Percentiles rank a stretch among this genome's conserved stretches.
Conservation (phyloP, 1,140 invertebrate species). For the Babylonia areolata region DNA sequence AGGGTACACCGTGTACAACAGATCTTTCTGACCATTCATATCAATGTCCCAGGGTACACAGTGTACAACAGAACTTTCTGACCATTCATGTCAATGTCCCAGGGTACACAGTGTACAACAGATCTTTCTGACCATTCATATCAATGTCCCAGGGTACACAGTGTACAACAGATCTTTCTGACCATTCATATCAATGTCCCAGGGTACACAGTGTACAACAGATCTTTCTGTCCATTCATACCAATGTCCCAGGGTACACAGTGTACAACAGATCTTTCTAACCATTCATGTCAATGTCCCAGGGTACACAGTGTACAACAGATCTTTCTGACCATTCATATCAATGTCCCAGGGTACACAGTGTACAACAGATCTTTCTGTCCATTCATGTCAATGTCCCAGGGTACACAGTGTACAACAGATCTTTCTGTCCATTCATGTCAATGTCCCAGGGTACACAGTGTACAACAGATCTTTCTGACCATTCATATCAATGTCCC, state of each 20-base stretch:
- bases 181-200: not conserved
- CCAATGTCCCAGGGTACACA: slow-evolving; percentile 29
- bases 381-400: not conserved
- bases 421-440: not conserved
- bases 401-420: slow-evolving; percentile 43
- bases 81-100: not conserved
- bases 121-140: not conserved
- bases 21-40: not conserved
- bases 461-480: slow-evolving; percentile 39
- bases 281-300: not conserved
- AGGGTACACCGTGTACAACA: slow-evolving; percentile 44
- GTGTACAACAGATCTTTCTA: slow-evolving; percentile 39
- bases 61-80: slow-evolving; percentile 39
- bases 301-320: slow-evolving; percentile 43
- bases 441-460: slow-evolving; percentile 30
- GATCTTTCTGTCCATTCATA: not conserved
- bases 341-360: slow-evolving; percentile 30
- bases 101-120: slow-evolving; percentile 43
- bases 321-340: not conserved
- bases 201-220: slow-evolving; percentile 43
- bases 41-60: slow-evolving; percentile 30
- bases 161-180: slow-evolving; percentile 39
- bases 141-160: slow-evolving; percentile 30
- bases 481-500: not conserved
- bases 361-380: slow-evolving; percentile 39